Evolutionary conservation across 2,888 invertebrate species (phyloP), one percentile per base, ranked within the genome.

Genomic region (Metacarcinus magister): DNA sequence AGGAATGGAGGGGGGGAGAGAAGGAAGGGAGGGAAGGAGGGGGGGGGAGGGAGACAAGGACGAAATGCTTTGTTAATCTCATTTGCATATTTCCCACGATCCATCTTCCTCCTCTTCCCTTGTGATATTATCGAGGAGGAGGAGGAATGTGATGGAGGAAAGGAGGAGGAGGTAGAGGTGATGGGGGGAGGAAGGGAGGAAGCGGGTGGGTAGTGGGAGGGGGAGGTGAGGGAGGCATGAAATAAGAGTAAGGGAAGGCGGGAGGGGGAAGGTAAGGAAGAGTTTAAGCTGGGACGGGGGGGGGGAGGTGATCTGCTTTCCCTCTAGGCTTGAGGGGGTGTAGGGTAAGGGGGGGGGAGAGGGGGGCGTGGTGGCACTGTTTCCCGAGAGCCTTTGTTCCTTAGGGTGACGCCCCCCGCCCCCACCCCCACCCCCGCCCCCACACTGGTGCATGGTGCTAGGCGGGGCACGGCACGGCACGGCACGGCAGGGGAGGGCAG

Each of bases 21-120:
- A 0, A 3, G 2, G 91, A 46, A 44, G 92, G 48, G 48, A 1
- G 13, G 16, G 23, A 10, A 4, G 60, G n/a, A 32, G 7, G 7
- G 10, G 93, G 13, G 8, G 19, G 2, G 19, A 19, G n/a, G 60
- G 60, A 39, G 32, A 10, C 82, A 87, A 87, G 95, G 87, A 44
- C 92, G 93, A 10, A 32, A 95, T 32, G 39, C 48, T 60, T 46
- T 67, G 93, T 93, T 95, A 39, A 93, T 32, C 92, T 95, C 44
- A 95, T 95, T 95, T 87, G 95, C 95, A 95, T 95, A 95, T 91
- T 95, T 95, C 93, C 95, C 95, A 92, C 95, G 93, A 48, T 54
- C 23, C 48, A 87, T 87, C 93, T 93, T 60, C 60, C 82, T 90
- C 90, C 44, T 44, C n/a, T 28, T 48, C 82, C 94, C 46, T 16